Percentiles rank a stretch among this genome's conserved stretches.
phyloP scores from a whole-genome alignment of 2,888 invertebrate genomes.

The Drosophila limbata region DNA sequence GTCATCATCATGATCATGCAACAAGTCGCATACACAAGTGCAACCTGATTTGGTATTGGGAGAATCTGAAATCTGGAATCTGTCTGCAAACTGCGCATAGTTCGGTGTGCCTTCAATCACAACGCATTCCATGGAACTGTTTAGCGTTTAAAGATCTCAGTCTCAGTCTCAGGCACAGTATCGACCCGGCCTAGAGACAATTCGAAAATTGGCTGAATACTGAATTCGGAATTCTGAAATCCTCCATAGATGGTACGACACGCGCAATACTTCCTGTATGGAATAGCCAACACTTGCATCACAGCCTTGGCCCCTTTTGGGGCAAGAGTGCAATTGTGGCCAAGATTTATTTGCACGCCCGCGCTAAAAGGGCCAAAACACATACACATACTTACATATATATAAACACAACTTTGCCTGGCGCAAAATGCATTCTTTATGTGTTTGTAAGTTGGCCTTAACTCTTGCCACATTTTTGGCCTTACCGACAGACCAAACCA shows the following conservation, averaged over 20 bases:
- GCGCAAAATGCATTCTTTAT: constrained; percentile 49
- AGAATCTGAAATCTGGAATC: constrained; percentile 8
- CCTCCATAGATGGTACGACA: constrained; percentile 31
- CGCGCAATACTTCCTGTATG: constrained; percentile 25
- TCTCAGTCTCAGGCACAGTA: constrained; percentile 9
- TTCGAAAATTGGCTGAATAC: constrained; percentile 41
- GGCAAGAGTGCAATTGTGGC: constrained; percentile 58
- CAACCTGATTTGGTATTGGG: constrained; percentile 60
- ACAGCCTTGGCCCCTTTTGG: constrained; percentile 63
- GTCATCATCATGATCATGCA: constrained; percentile 33
- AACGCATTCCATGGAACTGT: constrained; percentile 54
- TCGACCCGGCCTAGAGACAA: constrained; percentile 38
- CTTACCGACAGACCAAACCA: constrained; percentile 36
- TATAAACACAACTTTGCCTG: constrained; percentile 21
- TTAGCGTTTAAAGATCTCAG: constrained; percentile 50
- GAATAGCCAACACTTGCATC: constrained; percentile 23
- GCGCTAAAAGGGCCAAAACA: constrained; percentile 45
- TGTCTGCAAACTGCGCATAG: constrained; percentile 51
- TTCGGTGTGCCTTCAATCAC: constrained; percentile 73
- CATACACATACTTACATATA: neutral
- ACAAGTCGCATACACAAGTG: constrained; percentile 38
- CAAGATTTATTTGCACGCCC: constrained; percentile 81
- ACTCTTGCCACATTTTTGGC: constrained; percentile 44
- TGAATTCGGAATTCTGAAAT: neutral
- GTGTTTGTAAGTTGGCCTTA: constrained; percentile 35